Base-by-base conservation (phyloP, 2,113 vertebrate genomes). In the Hippocampus guttulatus region DNA sequence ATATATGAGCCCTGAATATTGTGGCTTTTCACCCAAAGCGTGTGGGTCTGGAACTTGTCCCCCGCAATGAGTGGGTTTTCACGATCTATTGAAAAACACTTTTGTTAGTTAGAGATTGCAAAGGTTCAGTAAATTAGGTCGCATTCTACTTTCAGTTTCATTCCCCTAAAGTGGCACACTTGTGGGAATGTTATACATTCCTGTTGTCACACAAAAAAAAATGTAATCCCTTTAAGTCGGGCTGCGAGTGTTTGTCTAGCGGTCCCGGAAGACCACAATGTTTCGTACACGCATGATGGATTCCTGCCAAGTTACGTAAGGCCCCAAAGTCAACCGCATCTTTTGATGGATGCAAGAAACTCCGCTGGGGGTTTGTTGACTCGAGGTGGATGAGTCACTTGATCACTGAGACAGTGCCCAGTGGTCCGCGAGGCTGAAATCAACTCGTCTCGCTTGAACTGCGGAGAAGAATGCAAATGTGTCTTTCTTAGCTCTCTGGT, bases 381-480 rank as follows among this genome's bases (percentile, higher is more conserved):
- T 76, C 67, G 75, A 49, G 76, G 64, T 79, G 88, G 84, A 89
- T 87, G 89, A 89, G 84, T 89, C 88, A 89, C 87, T 91, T 89
- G 84, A 89, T 91, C 88, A 89, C 86, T 86, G 84, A 83, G 84
- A 85, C 78, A 71, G 57, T 64, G 80, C 74, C 33, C 75, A 83
- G 88, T 85, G 82, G 87, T 85, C 87, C 84, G 43, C 85, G 68
- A 76, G 81, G 72, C 86, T 83, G 81, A 77, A 84, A 85, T 87
- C 81, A 87, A 81, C 82, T 77, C 84, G 86, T 84, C 80, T 85
- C 30, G n/a, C 84, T 82, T 52, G 75, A 81, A 86, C 83, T 77
- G 85, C 84, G 86, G 78, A 83, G 73, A 81, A 86, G 70, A 86
- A 87, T 85, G 77, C 79, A 84, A 90, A 86, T 3, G 86, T 88